phyloP scores from a whole-genome alignment of 23 tunicate genomes.

The Ascidia mentula region DNA sequence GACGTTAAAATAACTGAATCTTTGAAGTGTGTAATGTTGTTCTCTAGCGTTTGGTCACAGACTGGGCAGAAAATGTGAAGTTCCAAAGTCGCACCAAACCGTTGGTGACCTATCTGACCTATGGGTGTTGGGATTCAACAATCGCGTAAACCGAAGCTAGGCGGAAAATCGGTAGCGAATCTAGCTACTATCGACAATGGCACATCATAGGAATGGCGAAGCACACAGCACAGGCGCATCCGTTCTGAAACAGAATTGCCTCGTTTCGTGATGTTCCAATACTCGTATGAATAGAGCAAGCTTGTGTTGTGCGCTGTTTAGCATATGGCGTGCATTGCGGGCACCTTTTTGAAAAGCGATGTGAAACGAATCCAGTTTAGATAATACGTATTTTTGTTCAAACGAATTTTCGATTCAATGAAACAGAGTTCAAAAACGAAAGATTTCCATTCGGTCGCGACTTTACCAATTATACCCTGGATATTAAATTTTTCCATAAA shows the following conservation, averaged over 20 bases:
- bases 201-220: background rate
- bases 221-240: constrained; percentile 5
- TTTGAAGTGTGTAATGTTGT: too few relatives aligned
- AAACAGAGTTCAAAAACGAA: too few relatives aligned
- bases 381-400: background rate
- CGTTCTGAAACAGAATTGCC: constrained; percentile 6
- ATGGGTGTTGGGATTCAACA: background rate
- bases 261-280: background rate
- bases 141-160: background rate
- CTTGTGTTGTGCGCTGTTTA: background rate
- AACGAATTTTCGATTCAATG: background rate
- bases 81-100: background rate
- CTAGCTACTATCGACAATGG: background rate
- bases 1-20: too few relatives aligned
- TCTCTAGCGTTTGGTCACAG: too few relatives aligned
- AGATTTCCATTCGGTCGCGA: too few relatives aligned
- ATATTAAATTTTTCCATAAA: too few relatives aligned
- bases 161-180: constrained; percentile 6
- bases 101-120: background rate
- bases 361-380: background rate
- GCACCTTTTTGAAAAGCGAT: background rate
- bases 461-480: too few relatives aligned
- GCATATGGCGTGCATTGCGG: background rate
- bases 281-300: background rate
- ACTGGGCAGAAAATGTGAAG: too few relatives aligned